These are phyloP conservation scores for Clamator glandarius DNA, from an alignment of 2,797 vertebrate species.

Conservation along the genomic window DNA sequence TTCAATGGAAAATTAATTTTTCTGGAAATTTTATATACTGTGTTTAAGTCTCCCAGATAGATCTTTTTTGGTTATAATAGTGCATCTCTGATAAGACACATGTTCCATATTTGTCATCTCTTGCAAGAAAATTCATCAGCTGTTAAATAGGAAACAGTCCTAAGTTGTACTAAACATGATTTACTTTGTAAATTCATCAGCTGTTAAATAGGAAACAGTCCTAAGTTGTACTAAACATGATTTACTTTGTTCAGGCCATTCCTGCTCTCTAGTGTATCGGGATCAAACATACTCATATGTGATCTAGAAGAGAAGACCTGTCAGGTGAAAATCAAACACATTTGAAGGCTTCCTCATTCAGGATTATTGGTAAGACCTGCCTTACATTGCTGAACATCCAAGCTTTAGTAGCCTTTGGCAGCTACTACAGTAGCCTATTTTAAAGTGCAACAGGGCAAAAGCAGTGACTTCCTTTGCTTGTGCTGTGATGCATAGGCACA, in stretches of 20 bases:
- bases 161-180: neutral
- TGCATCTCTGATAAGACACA: neutral
- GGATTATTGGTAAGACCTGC: neutral
- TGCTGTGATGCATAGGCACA: neutral
- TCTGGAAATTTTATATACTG: neutral
- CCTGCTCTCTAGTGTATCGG: neutral
- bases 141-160: neutral
- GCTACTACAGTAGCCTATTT: neutral
- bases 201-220: neutral
- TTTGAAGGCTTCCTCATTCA: neutral
- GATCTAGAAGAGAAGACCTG: neutral
- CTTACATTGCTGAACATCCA: neutral
- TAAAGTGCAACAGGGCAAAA: neutral
- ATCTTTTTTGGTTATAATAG: neutral
- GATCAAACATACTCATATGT: rapidly evolving
- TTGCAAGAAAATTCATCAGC: neutral
- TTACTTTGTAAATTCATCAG: neutral
- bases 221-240: neutral
- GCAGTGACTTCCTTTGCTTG: neutral
- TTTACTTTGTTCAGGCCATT: neutral
- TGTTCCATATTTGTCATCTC: neutral
- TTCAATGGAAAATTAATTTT: neutral
- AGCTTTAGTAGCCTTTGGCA: neutral
- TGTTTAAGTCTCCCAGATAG: neutral
- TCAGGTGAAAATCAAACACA: neutral